A percentile compares a stretch with the other conserved stretches of the same genome.
phyloP scores from a whole-genome alignment of 2,113 vertebrate genomes.

The Nothocercus julius region DNA sequence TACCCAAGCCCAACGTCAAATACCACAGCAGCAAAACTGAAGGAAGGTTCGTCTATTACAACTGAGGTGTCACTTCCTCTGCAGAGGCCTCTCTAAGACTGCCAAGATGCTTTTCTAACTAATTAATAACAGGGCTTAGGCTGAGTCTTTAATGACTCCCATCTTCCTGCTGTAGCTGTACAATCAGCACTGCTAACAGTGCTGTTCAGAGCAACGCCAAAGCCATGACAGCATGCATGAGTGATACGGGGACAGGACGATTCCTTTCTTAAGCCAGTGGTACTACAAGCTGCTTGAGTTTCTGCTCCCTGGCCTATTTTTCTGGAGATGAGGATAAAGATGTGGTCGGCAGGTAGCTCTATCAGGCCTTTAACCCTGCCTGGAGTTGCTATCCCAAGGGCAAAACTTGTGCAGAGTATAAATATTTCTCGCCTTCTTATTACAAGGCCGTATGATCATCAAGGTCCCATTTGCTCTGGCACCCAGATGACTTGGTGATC shows the following conservation, averaged over 20 bases:
- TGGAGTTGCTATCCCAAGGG: not conserved
- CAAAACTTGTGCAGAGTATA: not conserved
- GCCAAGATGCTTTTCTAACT: slow-evolving; percentile 63
- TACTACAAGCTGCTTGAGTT: slow-evolving; percentile 7
- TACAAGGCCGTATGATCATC: not conserved
- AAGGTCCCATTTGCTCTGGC: not conserved
- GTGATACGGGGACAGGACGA: not conserved
- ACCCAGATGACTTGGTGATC: not conserved
- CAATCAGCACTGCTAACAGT: slow-evolving; percentile 57
- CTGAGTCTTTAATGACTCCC: slow-evolving; percentile 61
- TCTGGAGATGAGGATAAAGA: not conserved
- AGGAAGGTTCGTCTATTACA: slow-evolving; percentile 16
- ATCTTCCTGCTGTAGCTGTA: slow-evolving; percentile 71
- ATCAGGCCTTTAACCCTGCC: not conserved
- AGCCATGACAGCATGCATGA: slow-evolving; percentile 33
- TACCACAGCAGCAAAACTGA: slow-evolving; percentile 23
- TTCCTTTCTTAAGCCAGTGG: not conserved
- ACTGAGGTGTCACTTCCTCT: slow-evolving; percentile 38
- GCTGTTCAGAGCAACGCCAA: slow-evolving; percentile 53
- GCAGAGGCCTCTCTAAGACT: slow-evolving; percentile 45
- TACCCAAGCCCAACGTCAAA: slow-evolving; percentile 54
- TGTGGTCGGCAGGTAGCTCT: not conserved
- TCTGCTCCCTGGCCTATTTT: not conserved
- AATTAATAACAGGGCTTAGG: slow-evolving; percentile 71
- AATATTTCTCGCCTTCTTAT: not conserved